Evolutionary conservation across 2,113 vertebrate species (phyloP).

Genomic region (Lagopus muta): DNA sequence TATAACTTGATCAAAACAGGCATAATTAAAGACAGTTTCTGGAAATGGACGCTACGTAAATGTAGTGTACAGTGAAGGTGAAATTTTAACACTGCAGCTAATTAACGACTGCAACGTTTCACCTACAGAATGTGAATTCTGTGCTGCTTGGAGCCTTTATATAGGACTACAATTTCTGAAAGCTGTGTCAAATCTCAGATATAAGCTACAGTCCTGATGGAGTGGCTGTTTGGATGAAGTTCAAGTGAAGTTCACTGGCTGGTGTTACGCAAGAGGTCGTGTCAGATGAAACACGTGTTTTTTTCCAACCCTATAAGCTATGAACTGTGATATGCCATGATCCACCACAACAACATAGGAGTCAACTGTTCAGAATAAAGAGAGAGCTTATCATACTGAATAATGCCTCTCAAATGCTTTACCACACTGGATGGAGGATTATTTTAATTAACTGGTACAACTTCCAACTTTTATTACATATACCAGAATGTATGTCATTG

Average conservation of each 20-base stretch:
- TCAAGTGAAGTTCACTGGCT: not conserved
- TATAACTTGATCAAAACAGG: conserved; percentile 20
- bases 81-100: conserved; percentile 11
- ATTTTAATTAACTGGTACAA: conserved; percentile 73
- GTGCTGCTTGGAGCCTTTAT: not conserved
- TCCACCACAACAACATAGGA: not conserved
- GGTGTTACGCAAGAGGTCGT: not conserved
- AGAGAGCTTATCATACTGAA: conserved; percentile 55
- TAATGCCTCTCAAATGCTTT: conserved; percentile 70
- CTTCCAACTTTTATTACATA: conserved; percentile 64
- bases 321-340: not conserved
- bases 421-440: conserved; percentile 66
- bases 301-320: not conserved
- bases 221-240: not conserved
- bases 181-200: not conserved
- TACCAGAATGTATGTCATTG: not conserved
- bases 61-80: not conserved
- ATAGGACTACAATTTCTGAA: not conserved
- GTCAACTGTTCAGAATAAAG: conserved; percentile 27
- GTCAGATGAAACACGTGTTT: not conserved
- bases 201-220: not conserved
- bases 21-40: not conserved
- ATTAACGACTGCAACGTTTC: conserved; percentile 2
- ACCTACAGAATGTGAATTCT: not conserved
- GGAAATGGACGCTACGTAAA: not conserved